These are phyloP conservation scores for Prionailurus viverrinus DNA, from an alignment of 2,113 vertebrate genomes.

Conservation along the genomic window DNA sequence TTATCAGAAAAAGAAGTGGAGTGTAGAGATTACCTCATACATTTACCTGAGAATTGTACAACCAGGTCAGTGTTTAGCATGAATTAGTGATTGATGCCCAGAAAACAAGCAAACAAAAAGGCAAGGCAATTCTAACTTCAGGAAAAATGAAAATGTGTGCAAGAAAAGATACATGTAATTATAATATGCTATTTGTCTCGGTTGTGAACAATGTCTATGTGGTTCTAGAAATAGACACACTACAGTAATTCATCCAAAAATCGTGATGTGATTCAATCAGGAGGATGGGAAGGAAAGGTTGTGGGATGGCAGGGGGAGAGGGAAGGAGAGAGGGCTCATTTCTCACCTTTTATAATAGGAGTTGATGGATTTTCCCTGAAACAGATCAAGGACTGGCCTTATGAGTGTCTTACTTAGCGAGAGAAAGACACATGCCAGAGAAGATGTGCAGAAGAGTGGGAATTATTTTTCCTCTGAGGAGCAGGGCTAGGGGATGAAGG, in stretches of 20 bases:
- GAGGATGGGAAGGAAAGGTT: not conserved
- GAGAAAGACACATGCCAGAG: not conserved
- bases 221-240: not conserved
- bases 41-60: conserved; percentile 4
- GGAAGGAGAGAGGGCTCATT: not conserved
- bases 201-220: not conserved
- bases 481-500: not conserved
- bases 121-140: not conserved
- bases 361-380: not conserved
- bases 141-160: not conserved
- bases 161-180: conserved; percentile 44
- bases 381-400: not conserved
- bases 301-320: not conserved
- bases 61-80: not conserved
- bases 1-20: not conserved
- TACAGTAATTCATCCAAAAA: not conserved
- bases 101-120: conserved; percentile 16
- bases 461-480: not conserved
- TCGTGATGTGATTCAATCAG: not conserved
- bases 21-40: not conserved
- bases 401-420: not conserved
- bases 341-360: not conserved
- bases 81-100: not conserved
- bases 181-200: not conserved
- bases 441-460: not conserved